A percentile compares a stretch with the other conserved stretches of the same genome.
Conservation (phyloP, 2,797 vertebrate species). For the Pitangus sulphuratus region DNA sequence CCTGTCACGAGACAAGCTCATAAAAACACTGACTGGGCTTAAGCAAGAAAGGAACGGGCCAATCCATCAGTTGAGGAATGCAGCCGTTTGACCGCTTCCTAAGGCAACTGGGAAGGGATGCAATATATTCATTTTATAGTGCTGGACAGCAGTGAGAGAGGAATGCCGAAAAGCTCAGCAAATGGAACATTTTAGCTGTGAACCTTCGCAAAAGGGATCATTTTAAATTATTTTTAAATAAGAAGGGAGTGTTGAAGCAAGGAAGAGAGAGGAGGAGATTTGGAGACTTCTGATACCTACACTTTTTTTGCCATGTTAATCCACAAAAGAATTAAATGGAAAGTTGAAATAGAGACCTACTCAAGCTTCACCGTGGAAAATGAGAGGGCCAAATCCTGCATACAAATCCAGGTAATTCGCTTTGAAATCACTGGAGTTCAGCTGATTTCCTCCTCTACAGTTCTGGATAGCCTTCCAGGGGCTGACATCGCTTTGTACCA, state of each 20-base stretch:
- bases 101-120: conserved; percentile 73
- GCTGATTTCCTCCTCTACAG: background rate
- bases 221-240: conserved; percentile 50
- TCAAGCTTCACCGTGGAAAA: background rate
- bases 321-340: background rate
- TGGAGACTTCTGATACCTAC: background rate
- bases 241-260: background rate
- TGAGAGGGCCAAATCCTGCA: conserved; percentile 7
- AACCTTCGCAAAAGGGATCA: conserved; percentile 39
- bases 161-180: conserved; percentile 50
- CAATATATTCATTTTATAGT: conserved; percentile 77
- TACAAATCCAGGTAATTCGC: background rate
- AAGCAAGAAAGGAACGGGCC: conserved; percentile 67
- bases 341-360: conserved; percentile 1
- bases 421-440: background rate
- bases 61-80: conserved; percentile 80
- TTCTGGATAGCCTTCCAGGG: background rate
- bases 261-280: background rate
- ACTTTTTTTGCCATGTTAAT: background rate
- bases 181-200: conserved; percentile 62
- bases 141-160: conserved; percentile 52
- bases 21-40: conserved; percentile 75
- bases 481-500: background rate
- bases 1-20: conserved; percentile 73
- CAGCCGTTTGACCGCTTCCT: conserved; percentile 77